phyloP scores from a whole-genome alignment of 2,113 vertebrate genomes.

The Muntiacus reevesi region DNA sequence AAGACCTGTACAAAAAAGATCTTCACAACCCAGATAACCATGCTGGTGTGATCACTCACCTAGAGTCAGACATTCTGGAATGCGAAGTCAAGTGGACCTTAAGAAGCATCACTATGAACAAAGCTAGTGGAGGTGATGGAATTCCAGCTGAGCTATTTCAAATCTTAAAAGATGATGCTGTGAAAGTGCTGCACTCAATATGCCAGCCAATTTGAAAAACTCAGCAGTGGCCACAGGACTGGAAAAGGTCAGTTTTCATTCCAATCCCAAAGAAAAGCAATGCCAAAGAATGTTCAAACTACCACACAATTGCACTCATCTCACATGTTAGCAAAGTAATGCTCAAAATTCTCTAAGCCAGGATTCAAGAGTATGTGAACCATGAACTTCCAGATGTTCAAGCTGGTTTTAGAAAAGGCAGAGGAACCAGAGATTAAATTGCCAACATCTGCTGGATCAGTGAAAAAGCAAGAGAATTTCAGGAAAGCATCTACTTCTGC shows the following conservation, averaged over 20 bases:
- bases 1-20: neutral
- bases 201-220: neutral
- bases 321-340: neutral
- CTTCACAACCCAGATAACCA: neutral
- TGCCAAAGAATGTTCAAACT: neutral
- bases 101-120: neutral
- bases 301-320: neutral
- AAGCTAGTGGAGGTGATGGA: neutral
- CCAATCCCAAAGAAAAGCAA: neutral
- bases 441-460: neutral
- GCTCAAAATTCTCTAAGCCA: neutral
- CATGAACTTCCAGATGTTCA: neutral
- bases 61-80: neutral
- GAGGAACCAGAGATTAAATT: neutral
- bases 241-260: neutral
- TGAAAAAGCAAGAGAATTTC: neutral
- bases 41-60: neutral
- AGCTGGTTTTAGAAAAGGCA: neutral
- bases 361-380: neutral
- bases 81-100: neutral
- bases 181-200: neutral
- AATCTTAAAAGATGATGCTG: neutral
- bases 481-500: neutral
- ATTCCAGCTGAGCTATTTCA: neutral
- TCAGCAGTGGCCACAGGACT: neutral